Conservation (phyloP, 2,797 vertebrate species). For the Menidia menidia region DNA sequence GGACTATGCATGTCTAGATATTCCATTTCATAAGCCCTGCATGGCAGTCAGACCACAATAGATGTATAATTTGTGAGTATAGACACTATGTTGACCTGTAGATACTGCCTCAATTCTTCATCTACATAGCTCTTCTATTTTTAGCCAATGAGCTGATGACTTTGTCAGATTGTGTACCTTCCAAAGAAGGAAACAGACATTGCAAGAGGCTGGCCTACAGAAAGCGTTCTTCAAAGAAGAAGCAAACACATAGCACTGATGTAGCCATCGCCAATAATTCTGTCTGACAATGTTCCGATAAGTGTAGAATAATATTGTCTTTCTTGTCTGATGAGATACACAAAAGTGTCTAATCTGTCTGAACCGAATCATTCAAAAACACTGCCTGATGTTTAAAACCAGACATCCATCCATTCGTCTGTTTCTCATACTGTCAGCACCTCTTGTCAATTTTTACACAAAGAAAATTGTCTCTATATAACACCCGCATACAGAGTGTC, state of each 20-base stretch:
- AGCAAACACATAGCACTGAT: slow-evolving; percentile 11
- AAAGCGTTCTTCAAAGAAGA: slow-evolving; percentile 1
- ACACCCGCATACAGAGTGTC: neutral
- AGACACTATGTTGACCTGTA: neutral
- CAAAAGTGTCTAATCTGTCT: neutral
- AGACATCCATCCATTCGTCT: neutral
- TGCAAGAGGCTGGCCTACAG: neutral
- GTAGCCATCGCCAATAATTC: neutral
- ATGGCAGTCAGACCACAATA: neutral
- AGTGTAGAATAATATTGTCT: neutral
- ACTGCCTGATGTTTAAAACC: neutral
- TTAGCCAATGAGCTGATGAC: slow-evolving; percentile 19
- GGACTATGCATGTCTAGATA: neutral
- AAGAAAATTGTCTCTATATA: neutral
- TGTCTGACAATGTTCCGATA: neutral
- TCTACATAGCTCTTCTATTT: slow-evolving; percentile 53
- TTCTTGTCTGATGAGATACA: neutral
- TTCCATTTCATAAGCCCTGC: neutral
- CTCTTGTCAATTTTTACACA: neutral
- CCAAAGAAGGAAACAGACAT: slow-evolving; percentile 15
- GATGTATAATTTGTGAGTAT: neutral
- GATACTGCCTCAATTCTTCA: neutral
- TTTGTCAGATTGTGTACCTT: slow-evolving; percentile 43
- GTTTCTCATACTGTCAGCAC: neutral
- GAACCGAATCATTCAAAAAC: neutral